phyloP scores from a whole-genome alignment of 2,888 invertebrate species.

The Crepidodera aurea region DNA sequence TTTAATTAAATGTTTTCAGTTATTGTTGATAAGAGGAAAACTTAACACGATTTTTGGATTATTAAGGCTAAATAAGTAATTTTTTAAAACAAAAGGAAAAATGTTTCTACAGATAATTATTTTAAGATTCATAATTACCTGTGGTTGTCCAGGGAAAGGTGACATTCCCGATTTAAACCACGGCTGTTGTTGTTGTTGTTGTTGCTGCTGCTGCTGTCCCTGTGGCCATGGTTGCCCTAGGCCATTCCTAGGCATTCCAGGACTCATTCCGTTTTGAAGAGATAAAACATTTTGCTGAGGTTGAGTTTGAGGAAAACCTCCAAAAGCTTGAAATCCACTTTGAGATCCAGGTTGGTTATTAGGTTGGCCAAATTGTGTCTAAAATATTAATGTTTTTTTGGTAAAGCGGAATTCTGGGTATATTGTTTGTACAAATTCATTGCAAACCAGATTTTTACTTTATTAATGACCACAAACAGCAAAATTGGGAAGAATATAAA shows the following conservation, averaged over 20 bases:
- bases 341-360: constrained; percentile 33
- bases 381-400: neutral
- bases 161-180: neutral
- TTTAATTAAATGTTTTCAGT: no score
- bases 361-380: constrained; percentile 22
- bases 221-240: constrained; percentile 32
- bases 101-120: no score
- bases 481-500: neutral
- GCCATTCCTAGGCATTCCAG: constrained; percentile 17
- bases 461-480: neutral
- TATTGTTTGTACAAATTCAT: no score
- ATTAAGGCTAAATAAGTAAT: no score
- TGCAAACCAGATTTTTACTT: no score
- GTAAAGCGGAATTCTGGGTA: no score
- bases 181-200: constrained; percentile 31
- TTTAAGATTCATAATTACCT: neutral
- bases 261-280: constrained; percentile 38
- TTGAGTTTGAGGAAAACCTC: constrained; percentile 44
- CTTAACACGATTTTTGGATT: no score
- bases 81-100: no score
- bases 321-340: constrained; percentile 43
- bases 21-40: no score
- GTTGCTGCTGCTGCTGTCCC: constrained; percentile 37
- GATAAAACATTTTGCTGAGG: constrained; percentile 29
- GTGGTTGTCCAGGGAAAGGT: constrained; percentile 2